Evolutionary conservation across 2,888 invertebrate species (phyloP).

Genomic region (Aricia artaxerxes): DNA sequence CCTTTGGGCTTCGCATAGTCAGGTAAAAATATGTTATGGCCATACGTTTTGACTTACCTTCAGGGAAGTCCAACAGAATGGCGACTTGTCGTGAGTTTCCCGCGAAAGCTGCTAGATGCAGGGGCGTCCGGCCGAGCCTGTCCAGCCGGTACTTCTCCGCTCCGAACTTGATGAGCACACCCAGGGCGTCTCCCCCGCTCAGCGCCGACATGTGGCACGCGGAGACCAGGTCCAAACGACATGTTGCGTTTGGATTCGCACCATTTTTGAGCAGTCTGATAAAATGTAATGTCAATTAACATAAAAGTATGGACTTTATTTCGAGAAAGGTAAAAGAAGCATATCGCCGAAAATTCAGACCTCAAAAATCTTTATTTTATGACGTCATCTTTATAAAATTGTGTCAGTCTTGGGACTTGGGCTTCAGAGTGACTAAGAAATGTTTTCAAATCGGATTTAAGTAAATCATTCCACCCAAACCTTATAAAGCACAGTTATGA

Average conservation of each 20-base stretch:
- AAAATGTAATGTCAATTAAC: not conserved
- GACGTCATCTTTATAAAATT: too few species aligned
- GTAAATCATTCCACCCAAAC: too few species aligned
- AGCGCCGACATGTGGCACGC: slow-evolving; percentile 74
- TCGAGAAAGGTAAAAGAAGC: too few species aligned
- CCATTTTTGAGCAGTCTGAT: slow-evolving; percentile 68
- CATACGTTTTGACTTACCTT: slow-evolving; percentile 51
- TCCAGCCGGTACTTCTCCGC: slow-evolving; percentile 69
- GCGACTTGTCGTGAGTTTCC: slow-evolving; percentile 70
- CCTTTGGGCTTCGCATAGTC: too few species aligned
- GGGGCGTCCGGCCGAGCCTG: slow-evolving; percentile 66
- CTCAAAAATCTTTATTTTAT: too few species aligned
- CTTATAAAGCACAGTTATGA: not conserved
- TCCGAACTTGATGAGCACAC: slow-evolving; percentile 64
- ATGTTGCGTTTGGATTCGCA: slow-evolving; percentile 75
- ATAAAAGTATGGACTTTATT: too few species aligned
- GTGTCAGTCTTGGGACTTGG: too few species aligned
- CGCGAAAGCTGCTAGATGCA: slow-evolving; percentile 74
- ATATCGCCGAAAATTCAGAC: too few species aligned
- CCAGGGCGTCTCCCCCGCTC: slow-evolving; percentile 61
- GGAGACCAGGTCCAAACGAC: slow-evolving; percentile 65
- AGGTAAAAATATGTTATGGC: too few species aligned
- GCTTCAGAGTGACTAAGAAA: too few species aligned
- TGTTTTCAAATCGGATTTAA: too few species aligned
- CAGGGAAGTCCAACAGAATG: slow-evolving; percentile 65